A percentile compares a stretch with the other conserved stretches of the same genome.
Evolutionary conservation across 2,113 vertebrate species (phyloP).

Genomic region (Lathamus discolor): DNA sequence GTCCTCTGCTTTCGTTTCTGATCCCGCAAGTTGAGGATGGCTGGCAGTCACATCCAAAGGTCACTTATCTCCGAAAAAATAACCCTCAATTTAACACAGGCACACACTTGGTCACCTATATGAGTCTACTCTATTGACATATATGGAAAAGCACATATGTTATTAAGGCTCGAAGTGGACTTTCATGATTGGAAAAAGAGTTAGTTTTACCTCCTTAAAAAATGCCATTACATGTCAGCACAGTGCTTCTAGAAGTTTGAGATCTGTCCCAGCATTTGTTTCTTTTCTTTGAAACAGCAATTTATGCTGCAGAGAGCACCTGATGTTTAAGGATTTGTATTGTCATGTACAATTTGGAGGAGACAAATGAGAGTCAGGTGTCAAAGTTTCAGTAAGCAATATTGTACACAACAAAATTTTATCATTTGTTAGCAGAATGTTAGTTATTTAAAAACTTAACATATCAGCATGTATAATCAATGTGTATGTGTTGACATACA

Average conservation of each 20-base stretch:
- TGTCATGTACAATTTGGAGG: constrained; percentile 45
- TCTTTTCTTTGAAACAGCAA: neutral
- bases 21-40: neutral
- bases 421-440: constrained; percentile 60
- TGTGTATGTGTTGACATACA: neutral
- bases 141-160: neutral
- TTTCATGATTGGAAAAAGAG: neutral
- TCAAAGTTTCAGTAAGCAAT: constrained; percentile 29
- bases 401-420: neutral
- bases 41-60: neutral
- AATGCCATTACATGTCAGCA: neutral
- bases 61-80: neutral
- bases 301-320: neutral
- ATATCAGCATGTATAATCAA: neutral
- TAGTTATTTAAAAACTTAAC: neutral
- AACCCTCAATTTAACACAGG: neutral
- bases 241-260: constrained; percentile 11
- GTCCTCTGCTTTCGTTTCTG: neutral
- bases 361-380: constrained; percentile 33
- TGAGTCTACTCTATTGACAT: neutral
- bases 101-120: neutral
- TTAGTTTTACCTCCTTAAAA: neutral
- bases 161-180: neutral
- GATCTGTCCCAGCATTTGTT: constrained; percentile 6
- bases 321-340: neutral